Evolutionary conservation across 2,113 vertebrate genomes (phyloP).

Genomic region (Bettongia penicillata): DNA sequence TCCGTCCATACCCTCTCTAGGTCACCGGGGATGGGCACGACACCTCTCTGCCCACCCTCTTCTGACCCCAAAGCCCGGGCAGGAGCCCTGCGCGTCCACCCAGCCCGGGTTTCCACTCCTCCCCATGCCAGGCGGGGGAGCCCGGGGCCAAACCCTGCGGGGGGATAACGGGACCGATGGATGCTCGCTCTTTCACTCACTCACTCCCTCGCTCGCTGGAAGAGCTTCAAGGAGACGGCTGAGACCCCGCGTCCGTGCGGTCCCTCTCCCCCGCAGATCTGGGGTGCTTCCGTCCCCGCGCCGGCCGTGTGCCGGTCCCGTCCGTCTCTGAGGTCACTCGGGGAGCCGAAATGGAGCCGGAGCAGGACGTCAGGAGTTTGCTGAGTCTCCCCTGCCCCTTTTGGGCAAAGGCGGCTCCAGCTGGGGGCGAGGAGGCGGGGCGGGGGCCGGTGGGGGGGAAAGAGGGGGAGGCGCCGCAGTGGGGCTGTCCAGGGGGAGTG

Average conservation of each 20-base stretch:
- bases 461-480: background rate
- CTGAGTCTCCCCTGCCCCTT: background rate
- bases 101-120: background rate
- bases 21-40: background rate
- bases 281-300: background rate
- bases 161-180: background rate
- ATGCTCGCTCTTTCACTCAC: background rate
- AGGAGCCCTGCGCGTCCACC: background rate
- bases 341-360: background rate
- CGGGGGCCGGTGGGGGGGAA: background rate
- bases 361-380: background rate
- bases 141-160: background rate
- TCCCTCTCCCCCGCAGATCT: background rate
- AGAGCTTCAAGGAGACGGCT: background rate
- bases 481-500: background rate
- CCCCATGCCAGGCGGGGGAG: background rate
- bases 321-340: background rate
- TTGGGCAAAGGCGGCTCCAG: background rate
- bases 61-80: background rate
- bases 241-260: background rate
- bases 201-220: background rate
- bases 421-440: background rate
- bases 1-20: background rate
- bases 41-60: background rate
- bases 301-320: background rate